A percentile compares a stretch with the other conserved stretches of the same genome.
These are phyloP conservation scores for Astyanax mexicanus DNA, from an alignment of 2,797 vertebrate species.

Conservation along the genomic window DNA sequence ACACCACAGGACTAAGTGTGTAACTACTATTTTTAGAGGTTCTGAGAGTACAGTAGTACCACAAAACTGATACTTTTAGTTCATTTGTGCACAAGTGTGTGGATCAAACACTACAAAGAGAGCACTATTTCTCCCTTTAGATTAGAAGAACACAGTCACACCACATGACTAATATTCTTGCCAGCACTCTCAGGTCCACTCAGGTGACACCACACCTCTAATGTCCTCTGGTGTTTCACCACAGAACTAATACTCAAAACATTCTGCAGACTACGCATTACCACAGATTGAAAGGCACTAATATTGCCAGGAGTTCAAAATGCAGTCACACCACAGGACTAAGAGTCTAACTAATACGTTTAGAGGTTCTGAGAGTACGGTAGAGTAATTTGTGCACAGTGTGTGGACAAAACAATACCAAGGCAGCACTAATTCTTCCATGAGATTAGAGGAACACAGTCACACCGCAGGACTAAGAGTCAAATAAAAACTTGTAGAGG, in stretches of 20 bases:
- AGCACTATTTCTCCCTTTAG: too few relatives aligned
- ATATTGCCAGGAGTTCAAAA: not conserved
- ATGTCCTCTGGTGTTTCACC: too few relatives aligned
- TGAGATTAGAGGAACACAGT: too few relatives aligned
- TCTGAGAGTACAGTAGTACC: not conserved
- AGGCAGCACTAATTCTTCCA: too few relatives aligned
- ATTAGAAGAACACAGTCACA: not conserved
- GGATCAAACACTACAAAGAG: too few relatives aligned
- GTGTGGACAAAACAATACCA: too few relatives aligned
- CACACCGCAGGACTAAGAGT: not conserved
- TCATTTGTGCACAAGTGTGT: too few relatives aligned
- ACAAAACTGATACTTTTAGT: not conserved
- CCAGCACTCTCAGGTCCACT: too few relatives aligned
- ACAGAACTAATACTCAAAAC: not conserved
- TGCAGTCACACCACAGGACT: too few relatives aligned
- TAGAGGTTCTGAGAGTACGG: not conserved
- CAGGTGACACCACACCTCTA: too few relatives aligned
- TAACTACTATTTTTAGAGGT: not conserved
- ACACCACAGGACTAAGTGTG: not conserved
- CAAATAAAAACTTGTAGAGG: not conserved
- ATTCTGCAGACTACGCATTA: not conserved
- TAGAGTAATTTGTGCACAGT: not conserved
- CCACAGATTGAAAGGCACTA: not conserved
- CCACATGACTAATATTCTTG: not conserved
- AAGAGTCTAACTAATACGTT: too few relatives aligned